A percentile compares a stretch with the other conserved stretches of the same genome.
Evolutionary conservation across 2,797 vertebrate species (phyloP).

Genomic region (Atherinosoma microstoma): DNA sequence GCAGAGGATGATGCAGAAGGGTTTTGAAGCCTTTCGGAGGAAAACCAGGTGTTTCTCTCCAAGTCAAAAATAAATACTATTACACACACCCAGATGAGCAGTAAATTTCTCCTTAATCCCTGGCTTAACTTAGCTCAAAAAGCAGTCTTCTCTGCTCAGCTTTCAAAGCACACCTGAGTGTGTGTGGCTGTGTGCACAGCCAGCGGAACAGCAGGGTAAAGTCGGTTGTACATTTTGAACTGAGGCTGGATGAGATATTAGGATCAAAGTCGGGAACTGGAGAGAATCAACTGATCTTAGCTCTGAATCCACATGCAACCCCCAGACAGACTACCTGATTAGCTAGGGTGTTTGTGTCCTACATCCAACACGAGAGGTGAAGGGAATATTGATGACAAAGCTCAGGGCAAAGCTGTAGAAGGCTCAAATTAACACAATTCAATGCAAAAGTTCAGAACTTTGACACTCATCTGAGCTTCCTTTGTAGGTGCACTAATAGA

Average conservation of each 20-base stretch:
- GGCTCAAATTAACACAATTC: slow-evolving; percentile 26
- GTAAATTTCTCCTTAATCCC: slow-evolving; percentile 72
- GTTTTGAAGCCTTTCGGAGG: slow-evolving; percentile 62
- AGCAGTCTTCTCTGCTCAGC: slow-evolving; percentile 62
- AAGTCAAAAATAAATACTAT: slow-evolving; percentile 70
- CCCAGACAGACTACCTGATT: slow-evolving; percentile 70
- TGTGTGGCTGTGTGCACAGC: slow-evolving; percentile 37
- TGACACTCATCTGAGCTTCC: slow-evolving; percentile 19
- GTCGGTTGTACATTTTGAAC: slow-evolving; percentile 68
- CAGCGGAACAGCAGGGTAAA: slow-evolving; percentile 46
- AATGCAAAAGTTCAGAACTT: slow-evolving; percentile 33
- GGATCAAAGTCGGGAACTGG: slow-evolving; percentile 70
- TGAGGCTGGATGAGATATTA: slow-evolving; percentile 63
- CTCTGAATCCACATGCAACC: slow-evolving; percentile 57
- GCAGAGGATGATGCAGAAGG: slow-evolving; percentile 54
- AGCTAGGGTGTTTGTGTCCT: slow-evolving; percentile 57
- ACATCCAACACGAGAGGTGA: slow-evolving; percentile 51
- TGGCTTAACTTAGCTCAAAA: slow-evolving; percentile 64
- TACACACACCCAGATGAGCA: slow-evolving; percentile 75
- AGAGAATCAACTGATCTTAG: slow-evolving; percentile 69
- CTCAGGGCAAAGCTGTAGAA: slow-evolving; percentile 43
- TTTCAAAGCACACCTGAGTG: slow-evolving; percentile 69
- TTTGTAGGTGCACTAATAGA: neutral
- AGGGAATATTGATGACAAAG: slow-evolving; percentile 66
- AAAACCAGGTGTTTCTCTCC: slow-evolving; percentile 56